These are phyloP conservation scores for Chamaetylas fuelleborni DNA, from an alignment of 2,113 vertebrate genomes.

Conservation along the genomic window DNA sequence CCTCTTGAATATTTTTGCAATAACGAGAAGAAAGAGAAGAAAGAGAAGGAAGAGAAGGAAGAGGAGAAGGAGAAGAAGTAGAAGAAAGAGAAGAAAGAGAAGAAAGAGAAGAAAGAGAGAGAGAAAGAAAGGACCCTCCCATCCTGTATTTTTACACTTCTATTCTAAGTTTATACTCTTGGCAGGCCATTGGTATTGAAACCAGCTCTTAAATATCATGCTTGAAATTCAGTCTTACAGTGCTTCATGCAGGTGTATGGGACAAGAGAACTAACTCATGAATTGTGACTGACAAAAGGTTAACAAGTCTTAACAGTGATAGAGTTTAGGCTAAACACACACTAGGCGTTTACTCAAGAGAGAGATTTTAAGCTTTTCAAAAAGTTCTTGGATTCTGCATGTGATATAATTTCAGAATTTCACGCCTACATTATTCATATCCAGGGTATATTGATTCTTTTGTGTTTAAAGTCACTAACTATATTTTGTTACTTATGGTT, in stretches of 20 bases:
- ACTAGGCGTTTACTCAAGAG: not conserved
- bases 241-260: not conserved
- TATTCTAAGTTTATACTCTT: not conserved
- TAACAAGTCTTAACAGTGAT: not conserved
- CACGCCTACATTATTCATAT: not conserved
- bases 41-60: no score
- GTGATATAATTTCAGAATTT: not conserved
- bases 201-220: not conserved
- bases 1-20: not conserved
- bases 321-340: not conserved
- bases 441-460: not conserved
- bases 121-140: not conserved
- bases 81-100: no score
- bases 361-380: not conserved
- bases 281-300: not conserved
- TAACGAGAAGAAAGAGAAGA: not conserved
- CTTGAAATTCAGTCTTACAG: not conserved
- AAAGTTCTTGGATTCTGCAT: not conserved
- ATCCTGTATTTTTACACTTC: not conserved
- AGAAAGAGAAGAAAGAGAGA: no score
- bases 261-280: not conserved
- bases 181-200: not conserved
- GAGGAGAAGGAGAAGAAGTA: no score
- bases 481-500: not conserved
- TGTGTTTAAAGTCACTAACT: not conserved